These are phyloP conservation scores for Trichomycterus rosablanca DNA, from an alignment of 2,113 vertebrate genomes.

Conservation along the genomic window DNA sequence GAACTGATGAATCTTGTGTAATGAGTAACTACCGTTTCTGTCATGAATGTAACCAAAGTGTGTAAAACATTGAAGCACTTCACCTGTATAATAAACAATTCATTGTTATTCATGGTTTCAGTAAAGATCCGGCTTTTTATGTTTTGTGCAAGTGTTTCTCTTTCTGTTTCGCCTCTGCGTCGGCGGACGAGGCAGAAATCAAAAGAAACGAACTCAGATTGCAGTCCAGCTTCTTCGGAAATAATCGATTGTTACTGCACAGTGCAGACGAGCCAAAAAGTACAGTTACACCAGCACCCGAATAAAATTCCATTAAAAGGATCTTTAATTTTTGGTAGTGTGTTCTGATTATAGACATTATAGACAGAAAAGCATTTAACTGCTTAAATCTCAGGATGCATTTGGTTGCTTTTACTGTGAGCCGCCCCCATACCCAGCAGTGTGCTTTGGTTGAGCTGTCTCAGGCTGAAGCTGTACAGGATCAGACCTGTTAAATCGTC, in stretches of 20 bases:
- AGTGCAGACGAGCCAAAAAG: conserved; percentile 46
- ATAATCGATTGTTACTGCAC: conserved; percentile 63
- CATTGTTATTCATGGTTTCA: too few species aligned
- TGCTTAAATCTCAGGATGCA: too few species aligned
- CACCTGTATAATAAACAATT: too few species aligned
- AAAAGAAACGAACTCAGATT: conserved; percentile 49
- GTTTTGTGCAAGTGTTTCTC: too few species aligned
- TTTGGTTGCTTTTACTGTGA: not conserved
- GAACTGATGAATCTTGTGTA: too few species aligned
- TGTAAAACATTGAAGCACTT: too few species aligned
- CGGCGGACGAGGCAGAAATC: conserved; percentile 44
- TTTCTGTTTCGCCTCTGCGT: conserved; percentile 21
- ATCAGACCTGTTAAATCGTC: conserved; percentile 19
- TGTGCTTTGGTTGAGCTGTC: not conserved
- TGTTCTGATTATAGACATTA: conserved; percentile 6
- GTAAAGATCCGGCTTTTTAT: too few species aligned
- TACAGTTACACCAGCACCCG: conserved; percentile 51
- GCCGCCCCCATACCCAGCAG: not conserved
- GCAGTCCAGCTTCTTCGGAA: conserved; percentile 49
- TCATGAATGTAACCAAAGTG: too few species aligned
- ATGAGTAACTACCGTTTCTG: too few species aligned
- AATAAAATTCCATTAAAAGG: too few species aligned
- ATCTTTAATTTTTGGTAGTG: too few species aligned
- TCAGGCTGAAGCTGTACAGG: conserved; percentile 6
- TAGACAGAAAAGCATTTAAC: too few species aligned